A percentile compares a stretch with the other conserved stretches of the same genome.
Conservation (phyloP, 2,113 vertebrate genomes). For the Xiphophorus couchianus region DNA sequence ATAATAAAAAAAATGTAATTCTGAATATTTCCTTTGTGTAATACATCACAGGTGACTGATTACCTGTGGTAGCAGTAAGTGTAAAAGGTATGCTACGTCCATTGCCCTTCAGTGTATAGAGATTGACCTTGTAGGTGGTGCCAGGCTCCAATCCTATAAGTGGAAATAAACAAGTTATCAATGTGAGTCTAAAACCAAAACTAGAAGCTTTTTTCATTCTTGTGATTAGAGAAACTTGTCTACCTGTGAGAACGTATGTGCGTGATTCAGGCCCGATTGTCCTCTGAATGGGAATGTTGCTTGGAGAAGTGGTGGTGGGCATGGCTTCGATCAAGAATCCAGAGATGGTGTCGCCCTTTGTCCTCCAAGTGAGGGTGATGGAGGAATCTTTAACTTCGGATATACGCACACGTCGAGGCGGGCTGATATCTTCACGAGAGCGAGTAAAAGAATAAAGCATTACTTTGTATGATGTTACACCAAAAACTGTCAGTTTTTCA, state of each 20-base stretch:
- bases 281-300: conserved; percentile 84
- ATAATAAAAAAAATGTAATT: background rate
- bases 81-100: conserved; percentile 89
- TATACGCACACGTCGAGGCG: conserved; percentile 91
- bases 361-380: conserved; percentile 92
- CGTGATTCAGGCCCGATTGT: conserved; percentile 84
- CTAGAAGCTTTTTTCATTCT: background rate
- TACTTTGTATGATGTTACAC: background rate
- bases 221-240: background rate
- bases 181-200: background rate
- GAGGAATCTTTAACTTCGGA: conserved; percentile 88
- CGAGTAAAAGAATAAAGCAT: background rate
- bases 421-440: conserved; percentile 85
- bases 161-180: background rate
- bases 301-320: conserved; percentile 67
- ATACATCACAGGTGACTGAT: background rate
- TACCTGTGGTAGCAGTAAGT: conserved; percentile 92
- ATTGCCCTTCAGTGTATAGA: conserved; percentile 91
- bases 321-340: conserved; percentile 91
- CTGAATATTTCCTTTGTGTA: background rate
- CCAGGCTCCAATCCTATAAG: conserved; percentile 88
- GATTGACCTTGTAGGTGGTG: conserved; percentile 90
- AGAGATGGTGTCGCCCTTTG: conserved; percentile 90
- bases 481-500: background rate
- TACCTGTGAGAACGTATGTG: conserved; percentile 88